Base-by-base conservation (phyloP, 2,888 invertebrate genomes). In the Antheraea assamensis region DNA sequence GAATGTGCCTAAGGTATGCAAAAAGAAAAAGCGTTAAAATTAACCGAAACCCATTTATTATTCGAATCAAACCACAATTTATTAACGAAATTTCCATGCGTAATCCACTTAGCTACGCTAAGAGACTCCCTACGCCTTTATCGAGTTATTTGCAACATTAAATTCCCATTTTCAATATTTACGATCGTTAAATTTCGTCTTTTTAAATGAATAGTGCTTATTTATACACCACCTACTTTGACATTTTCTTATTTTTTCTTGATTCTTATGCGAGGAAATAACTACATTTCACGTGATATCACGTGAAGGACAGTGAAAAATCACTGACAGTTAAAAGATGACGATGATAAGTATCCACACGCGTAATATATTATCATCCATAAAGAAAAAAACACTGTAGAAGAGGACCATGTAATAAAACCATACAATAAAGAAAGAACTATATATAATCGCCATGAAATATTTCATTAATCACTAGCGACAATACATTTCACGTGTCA, bases 71-170 rank as follows among this genome's bases (percentile, higher is more conserved):
- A 61, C 10, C 27, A 61, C 61, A 27, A 61, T 61, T 61, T 61
- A 61, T 61, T 61, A 61, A 27, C 27, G 61, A 61, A 61, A 61
- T 61, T 24, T 61, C 61, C 61, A 61, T 61, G 27, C 61, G 27
- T 61, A 61, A 61, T 27, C 17, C 61, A 61, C 3, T 61, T 61
- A 61, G 61, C 27, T 27, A 27, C 61, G 61, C 24, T 61, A 61
- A 27, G 61, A 61, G 61, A 27, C 61, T 17, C 15, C 27, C 24
- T 10, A 13, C 17, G 61, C 27, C 61, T 61, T 61, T 61, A 61
- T 61, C 27, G 27, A 27, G 5, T 61, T 61, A 61, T 61, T 19
- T 27, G 27, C 61, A 27, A 61, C 61, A 61, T 61, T 61, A 61
- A 10, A 61, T 61, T 27, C 27, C 21, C 61, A 27, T 15, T 13